These are phyloP conservation scores for Aphidius gifuensis DNA, from an alignment of 1,140 invertebrate genomes.

Conservation along the genomic window DNA sequence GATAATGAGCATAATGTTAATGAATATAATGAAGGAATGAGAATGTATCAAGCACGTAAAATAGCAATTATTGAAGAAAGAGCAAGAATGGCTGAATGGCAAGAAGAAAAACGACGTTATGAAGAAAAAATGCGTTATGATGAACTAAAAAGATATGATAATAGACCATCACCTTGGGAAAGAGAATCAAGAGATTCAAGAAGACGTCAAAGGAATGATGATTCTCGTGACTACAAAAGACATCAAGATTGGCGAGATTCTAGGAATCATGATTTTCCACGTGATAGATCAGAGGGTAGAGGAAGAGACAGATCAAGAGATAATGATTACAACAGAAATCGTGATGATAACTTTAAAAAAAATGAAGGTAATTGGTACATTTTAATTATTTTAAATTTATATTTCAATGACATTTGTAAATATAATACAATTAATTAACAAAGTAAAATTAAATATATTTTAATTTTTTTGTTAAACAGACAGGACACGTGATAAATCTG, in stretches of 20 bases:
- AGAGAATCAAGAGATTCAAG: conserved; percentile 19
- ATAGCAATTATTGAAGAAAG: neutral
- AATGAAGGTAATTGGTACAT: neutral
- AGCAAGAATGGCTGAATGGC: conserved; percentile 30
- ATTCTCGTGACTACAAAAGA: conserved; percentile 18
- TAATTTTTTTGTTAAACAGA: conserved; percentile 29
- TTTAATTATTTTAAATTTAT: neutral
- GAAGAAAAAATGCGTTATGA: conserved; percentile 29
- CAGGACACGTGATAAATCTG: conserved; percentile 36
- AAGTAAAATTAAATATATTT: too few relatives aligned
- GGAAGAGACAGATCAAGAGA: conserved; percentile 28
- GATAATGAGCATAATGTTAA: conserved; percentile 48
- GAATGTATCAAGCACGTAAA: conserved; percentile 20
- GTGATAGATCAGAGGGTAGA: conserved; percentile 28
- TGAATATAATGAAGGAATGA: conserved; percentile 40
- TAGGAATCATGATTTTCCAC: too few relatives aligned
- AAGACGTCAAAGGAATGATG: neutral
- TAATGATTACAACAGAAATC: neutral
- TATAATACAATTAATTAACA: too few relatives aligned
- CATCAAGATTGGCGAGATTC: neutral
- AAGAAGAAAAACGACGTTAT: conserved; percentile 8
- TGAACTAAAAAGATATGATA: conserved; percentile 23
- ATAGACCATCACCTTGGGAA: conserved; percentile 17
- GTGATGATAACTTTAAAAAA: too few relatives aligned
- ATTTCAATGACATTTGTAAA: too few relatives aligned